Evolutionary conservation across 2,113 vertebrate species (phyloP), one percentile per base, ranked within the genome.

Genomic region (Spilogale gracilis): DNA sequence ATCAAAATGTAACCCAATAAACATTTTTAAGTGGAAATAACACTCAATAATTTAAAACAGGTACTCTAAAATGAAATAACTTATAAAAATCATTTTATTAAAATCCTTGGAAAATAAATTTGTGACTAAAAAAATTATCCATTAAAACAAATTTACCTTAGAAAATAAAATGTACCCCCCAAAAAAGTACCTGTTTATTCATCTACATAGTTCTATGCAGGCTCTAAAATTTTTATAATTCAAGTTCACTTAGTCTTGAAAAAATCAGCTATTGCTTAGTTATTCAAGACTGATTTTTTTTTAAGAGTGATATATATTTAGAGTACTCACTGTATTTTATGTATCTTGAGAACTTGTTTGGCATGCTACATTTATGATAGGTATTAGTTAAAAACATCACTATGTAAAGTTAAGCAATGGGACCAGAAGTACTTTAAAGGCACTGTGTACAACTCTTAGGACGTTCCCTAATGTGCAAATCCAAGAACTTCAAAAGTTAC

Each of bases 231-330:
- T 65, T 92, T 90, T 95, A 23, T 93, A 73, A 79, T 84, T 92
- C 73, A 74, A 76, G 2, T 94, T 84, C 4, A 76, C 16, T 96
- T 79, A 87, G 30, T 93, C 38, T 84, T 95, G 16, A 90, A 81
- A 94, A 52, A 58, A 65, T 79, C 45, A 90, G 25, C 13, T 52
- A 25, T 38, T 91, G 38, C 50, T 88, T 45, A 88, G 17, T 61
- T 58, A 56, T 81, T 76, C 6, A 67, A 78, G 32, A 78, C 16
- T 20, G 67, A 9, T 69, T 17, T n/a, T n/a, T 32, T 67, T 32
- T 17, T 18, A 18, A n/a, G 32, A 32, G 67, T 85, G 45, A 18
- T 43, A 1, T 56, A 73, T 60, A 91, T 25, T 89, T 93, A 71
- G 30, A 56, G 2, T 30, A 61, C 50, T 94, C 2, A 78, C 16